phyloP scores from a whole-genome alignment of 2,888 invertebrate genomes.

The Nymphalis c-album region DNA sequence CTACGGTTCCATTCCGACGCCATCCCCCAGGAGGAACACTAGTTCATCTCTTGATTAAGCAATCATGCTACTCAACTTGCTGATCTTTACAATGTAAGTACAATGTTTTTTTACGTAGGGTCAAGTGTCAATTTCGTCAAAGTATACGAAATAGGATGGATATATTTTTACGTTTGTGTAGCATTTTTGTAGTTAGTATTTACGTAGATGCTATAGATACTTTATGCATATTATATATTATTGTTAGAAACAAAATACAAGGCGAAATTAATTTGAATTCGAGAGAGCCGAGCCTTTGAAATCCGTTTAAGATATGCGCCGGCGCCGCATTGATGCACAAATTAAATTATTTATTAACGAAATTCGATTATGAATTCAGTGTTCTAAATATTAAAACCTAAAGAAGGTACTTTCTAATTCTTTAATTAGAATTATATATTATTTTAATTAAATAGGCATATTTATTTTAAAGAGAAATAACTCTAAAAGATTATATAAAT shows the following conservation, averaged over 20 bases:
- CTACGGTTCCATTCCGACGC: slow-evolving; percentile 61
- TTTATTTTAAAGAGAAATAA: too few relatives aligned
- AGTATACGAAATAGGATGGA: too few relatives aligned
- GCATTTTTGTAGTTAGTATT: too few relatives aligned
- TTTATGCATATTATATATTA: too few relatives aligned
- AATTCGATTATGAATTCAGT: neutral
- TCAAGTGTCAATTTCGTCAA: slow-evolving; percentile 3
- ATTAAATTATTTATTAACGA: too few relatives aligned
- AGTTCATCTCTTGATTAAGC: slow-evolving; percentile 24
- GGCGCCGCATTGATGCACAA: neutral
- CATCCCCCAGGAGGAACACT: slow-evolving; percentile 48
- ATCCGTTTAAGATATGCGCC: slow-evolving; percentile 5
- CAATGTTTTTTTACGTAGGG: slow-evolving; percentile 20
- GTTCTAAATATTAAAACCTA: neutral
- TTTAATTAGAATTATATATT: too few relatives aligned
- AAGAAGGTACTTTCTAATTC: neutral
- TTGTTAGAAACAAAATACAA: neutral
- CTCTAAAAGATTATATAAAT: too few relatives aligned
- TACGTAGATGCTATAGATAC: too few relatives aligned
- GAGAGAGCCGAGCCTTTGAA: slow-evolving; percentile 19
- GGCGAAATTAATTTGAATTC: slow-evolving; percentile 12
- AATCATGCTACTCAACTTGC: slow-evolving; percentile 41
- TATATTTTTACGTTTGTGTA: too few relatives aligned
- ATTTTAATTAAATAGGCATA: too few relatives aligned
- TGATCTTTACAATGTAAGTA: slow-evolving; percentile 52